Evolutionary conservation across 2,113 vertebrate genomes (phyloP).

Genomic region (Neogale vison): DNA sequence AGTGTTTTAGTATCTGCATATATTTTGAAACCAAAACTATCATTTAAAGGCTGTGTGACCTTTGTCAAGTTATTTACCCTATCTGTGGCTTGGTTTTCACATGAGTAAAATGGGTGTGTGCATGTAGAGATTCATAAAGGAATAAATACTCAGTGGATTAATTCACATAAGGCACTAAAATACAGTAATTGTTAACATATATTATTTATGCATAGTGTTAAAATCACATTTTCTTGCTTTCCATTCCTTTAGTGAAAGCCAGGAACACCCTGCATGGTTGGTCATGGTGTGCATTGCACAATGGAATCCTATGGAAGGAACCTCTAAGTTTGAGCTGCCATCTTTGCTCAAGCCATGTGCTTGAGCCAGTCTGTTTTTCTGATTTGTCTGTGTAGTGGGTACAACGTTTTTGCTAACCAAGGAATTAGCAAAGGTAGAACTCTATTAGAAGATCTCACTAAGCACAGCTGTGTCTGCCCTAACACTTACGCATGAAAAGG

Average conservation of each 20-base stretch:
- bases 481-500: neutral
- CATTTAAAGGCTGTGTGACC: neutral
- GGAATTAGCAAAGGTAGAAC: neutral
- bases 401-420: neutral
- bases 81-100: neutral
- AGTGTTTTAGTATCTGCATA: accelerated
- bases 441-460: neutral
- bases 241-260: neutral
- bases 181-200: neutral
- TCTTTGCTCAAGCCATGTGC: accelerated
- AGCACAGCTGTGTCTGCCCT: neutral
- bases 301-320: neutral
- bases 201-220: neutral
- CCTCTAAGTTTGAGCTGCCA: accelerated
- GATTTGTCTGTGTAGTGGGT: neutral
- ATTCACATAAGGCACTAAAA: neutral
- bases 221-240: neutral
- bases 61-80: neutral
- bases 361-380: neutral
- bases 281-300: neutral
- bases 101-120: neutral
- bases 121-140: neutral
- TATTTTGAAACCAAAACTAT: neutral
- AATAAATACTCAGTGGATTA: neutral
- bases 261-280: too few relatives aligned